Percentiles rank a stretch among this genome's conserved stretches.
Conservation (phyloP, 2,888 invertebrate genomes). For the Labia minor region DNA sequence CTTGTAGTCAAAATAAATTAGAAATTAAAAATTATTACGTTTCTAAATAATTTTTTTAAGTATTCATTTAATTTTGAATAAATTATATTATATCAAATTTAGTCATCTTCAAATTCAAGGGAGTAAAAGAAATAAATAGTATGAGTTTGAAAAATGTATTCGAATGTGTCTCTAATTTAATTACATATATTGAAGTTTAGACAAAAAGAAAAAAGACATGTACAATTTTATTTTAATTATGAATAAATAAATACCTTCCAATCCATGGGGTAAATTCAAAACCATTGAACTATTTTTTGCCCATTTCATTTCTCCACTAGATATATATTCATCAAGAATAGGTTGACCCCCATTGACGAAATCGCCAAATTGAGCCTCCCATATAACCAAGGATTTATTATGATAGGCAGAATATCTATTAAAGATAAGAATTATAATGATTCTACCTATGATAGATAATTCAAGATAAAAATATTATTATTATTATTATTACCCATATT, state of each 20-base stretch:
- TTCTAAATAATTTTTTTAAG: too few species aligned
- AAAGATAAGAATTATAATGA: not conserved
- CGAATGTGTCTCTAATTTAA: too few species aligned
- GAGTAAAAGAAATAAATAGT: too few species aligned
- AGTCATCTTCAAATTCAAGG: too few species aligned
- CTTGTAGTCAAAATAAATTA: too few species aligned
- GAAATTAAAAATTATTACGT: too few species aligned
- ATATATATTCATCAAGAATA: slow-evolving; percentile 13
- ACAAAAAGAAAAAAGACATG: not conserved
- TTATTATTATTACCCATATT: slow-evolving; percentile 8
- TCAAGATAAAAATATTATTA: too few species aligned
- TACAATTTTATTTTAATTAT: slow-evolving; percentile 21
- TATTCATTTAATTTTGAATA: too few species aligned
- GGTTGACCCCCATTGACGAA: slow-evolving; percentile 13
- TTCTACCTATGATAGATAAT: too few species aligned
- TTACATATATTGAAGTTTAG: too few species aligned
- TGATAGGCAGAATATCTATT: not conserved
- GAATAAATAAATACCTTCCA: slow-evolving; percentile 16
- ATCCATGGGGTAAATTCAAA: not conserved
- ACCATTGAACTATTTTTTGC: not conserved
- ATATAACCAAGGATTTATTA: not conserved
- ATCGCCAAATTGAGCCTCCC: slow-evolving; percentile 15
- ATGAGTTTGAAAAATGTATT: too few species aligned
- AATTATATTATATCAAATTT: too few species aligned
- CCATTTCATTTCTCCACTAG: slow-evolving; percentile 15